Evolutionary conservation across 2,113 vertebrate genomes (phyloP), one percentile per base, ranked within the genome.

Genomic region (Dicaeum eximium): DNA sequence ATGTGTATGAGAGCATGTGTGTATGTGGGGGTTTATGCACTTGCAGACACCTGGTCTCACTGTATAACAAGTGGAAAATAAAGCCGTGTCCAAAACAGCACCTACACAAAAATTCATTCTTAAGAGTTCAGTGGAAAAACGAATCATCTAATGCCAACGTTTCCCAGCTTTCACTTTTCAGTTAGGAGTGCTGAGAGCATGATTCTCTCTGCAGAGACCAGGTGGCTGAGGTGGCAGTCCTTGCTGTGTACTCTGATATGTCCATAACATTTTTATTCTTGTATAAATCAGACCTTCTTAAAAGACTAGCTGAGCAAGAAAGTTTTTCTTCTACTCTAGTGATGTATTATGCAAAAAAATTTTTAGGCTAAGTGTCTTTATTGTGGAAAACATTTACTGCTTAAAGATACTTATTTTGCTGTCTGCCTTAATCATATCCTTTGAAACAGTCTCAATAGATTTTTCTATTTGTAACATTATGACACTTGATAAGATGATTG

Each of bases 371-470:
- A 88, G 77, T 92, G 90, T 84, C 71, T 92, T 90, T 86, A 79
- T 79, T 95, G 78, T 92, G 81, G 80, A 90, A 69, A 95, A 82
- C 84, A 51, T 73, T 45, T 94, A 84, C 90, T 95, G 45, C 88
- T 96, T 93, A 70, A 80, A 93, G 82, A 74, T 96, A 30, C 78
- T 95, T 93, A 84, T 80, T 88, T 94, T 96, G 38, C 73, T 83
- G 64, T 97, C 92, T 94, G 75, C 90, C 93, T 96, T 94, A 96
- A 89, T 95, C 60, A 19, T 83, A 94, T 74, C 69, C 79, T 97
- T 93, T 92, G 67, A 96, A 97, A 93, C 28, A n/a, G 95, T 94
- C 96, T 94, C 81, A 89, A 90, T 92, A 96, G 42, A 67, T 90
- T 94, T 90, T 96, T 97, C 78, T 45, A 19, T 90, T 97, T 12